Evolutionary conservation across 2,113 vertebrate species (phyloP).

Genomic region (Sinocyclocheilus rhinocerous): DNA sequence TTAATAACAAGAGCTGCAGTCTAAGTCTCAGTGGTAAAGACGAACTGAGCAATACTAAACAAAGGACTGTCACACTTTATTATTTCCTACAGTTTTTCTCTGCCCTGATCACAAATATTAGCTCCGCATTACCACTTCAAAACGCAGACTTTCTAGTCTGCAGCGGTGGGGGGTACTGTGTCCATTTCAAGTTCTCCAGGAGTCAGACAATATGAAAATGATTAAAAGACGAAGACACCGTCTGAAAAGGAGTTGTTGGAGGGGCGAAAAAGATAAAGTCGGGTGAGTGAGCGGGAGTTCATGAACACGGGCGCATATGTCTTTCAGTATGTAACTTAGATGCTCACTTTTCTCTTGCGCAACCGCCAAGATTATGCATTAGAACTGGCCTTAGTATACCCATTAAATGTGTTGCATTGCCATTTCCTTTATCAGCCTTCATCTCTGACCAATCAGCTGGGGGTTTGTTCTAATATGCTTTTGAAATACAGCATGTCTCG

Average conservation of each 20-base stretch:
- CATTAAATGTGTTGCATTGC: constrained; percentile 28
- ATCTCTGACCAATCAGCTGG: constrained; percentile 2
- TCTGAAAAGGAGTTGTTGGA: constrained; percentile 6
- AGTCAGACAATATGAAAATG: constrained; percentile 57
- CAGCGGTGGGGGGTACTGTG: constrained; percentile 56
- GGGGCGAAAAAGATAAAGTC: not conserved
- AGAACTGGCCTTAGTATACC: not conserved
- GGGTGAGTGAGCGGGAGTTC: not conserved
- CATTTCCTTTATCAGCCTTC: not conserved
- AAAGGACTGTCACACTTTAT: constrained; percentile 68
- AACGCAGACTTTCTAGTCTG: constrained; percentile 65
- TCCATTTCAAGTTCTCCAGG: constrained; percentile 61
- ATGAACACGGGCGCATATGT: not conserved
- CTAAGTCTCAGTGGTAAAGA: constrained; percentile 53
- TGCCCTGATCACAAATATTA: constrained; percentile 72
- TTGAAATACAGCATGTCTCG: not conserved
- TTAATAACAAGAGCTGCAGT: constrained; percentile 20
- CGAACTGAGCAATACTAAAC: constrained; percentile 64
- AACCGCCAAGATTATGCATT: not conserved
- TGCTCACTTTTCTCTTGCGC: not conserved
- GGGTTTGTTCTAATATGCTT: constrained; percentile 1
- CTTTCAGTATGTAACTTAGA: not conserved
- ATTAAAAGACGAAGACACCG: constrained; percentile 37
- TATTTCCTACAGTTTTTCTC: constrained; percentile 65
- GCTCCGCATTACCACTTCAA: constrained; percentile 73